Conservation (phyloP, 2,888 invertebrate genomes). For the Lamproptera curius region DNA sequence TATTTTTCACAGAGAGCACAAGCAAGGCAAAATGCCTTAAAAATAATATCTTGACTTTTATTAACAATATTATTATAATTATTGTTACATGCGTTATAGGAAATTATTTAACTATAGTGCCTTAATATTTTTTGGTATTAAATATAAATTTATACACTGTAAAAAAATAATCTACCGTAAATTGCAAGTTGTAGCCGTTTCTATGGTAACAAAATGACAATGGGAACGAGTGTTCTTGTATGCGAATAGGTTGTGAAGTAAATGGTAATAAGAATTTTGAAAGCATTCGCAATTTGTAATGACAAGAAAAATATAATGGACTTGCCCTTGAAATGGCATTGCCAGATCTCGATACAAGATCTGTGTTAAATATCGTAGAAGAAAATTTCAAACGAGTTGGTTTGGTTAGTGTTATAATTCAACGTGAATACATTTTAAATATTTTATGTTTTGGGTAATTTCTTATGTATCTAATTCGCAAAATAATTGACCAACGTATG, state of each 20-base stretch:
- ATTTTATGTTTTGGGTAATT: background rate
- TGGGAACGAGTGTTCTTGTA: background rate
- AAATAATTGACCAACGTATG: too few relatives aligned
- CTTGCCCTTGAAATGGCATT: slow-evolving; percentile 30
- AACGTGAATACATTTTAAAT: too few relatives aligned
- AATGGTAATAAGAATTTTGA: slow-evolving; percentile 3
- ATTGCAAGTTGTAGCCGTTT: background rate
- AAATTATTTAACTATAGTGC: too few relatives aligned
- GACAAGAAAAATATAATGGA: slow-evolving; percentile 3
- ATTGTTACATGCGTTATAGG: too few relatives aligned
- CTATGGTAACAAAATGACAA: slow-evolving; percentile 10
- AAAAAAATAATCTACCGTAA: slow-evolving; percentile 1
- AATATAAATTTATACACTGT: too few relatives aligned
- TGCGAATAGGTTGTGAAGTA: background rate
- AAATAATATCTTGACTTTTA: too few relatives aligned
- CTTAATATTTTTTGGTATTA: too few relatives aligned
- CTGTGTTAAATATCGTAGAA: slow-evolving; percentile 58
- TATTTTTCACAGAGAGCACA: too few relatives aligned
- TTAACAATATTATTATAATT: too few relatives aligned
- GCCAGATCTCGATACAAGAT: slow-evolving; percentile 54
- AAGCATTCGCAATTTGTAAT: too few relatives aligned
- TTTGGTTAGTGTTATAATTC: slow-evolving; percentile 58
- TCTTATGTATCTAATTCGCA: too few relatives aligned
- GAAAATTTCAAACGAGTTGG: slow-evolving; percentile 52
- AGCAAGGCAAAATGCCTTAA: too few relatives aligned